Conservation (phyloP, 92 coral and sea anemone genomes). For the Epizoanthus ramosus region DNA sequence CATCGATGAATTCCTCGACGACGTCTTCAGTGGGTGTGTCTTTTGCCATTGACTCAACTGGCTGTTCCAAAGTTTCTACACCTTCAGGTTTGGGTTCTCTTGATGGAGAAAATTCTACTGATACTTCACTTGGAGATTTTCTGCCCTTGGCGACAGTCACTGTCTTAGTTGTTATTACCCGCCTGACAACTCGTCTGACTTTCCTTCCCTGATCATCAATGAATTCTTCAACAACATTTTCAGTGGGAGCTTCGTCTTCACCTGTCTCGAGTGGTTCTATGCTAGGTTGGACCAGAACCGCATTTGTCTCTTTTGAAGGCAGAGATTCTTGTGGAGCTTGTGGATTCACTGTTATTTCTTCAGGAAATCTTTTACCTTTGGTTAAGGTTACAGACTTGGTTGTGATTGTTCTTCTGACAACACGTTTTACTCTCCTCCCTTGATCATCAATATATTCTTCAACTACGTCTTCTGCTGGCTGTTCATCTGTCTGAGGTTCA, state of each 20-base stretch:
- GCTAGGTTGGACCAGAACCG: neutral
- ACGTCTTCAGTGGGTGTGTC: too few species aligned
- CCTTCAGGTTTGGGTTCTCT: too few species aligned
- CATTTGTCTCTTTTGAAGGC: conserved; percentile 22
- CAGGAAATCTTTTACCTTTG: conserved; percentile 30
- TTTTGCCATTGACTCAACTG: too few species aligned
- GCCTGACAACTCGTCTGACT: conserved; percentile 47
- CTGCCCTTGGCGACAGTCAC: conserved; percentile 31
- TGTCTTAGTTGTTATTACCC: conserved; percentile 40
- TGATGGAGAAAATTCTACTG: too few species aligned
- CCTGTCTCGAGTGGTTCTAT: conserved; percentile 11
- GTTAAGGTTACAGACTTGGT: conserved; percentile 41
- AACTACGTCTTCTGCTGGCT: conserved; percentile 56
- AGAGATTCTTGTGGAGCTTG: conserved; percentile 36
- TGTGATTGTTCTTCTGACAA: conserved; percentile 58
- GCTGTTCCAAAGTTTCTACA: too few species aligned
- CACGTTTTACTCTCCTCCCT: conserved; percentile 73
- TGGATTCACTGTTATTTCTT: conserved; percentile 29
- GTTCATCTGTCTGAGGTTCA: conserved; percentile 24
- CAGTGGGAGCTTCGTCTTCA: neutral
- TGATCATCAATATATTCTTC: conserved; percentile 74
- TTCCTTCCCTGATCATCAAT: conserved; percentile 30
- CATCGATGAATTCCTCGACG: too few species aligned
- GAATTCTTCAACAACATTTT: too few species aligned
- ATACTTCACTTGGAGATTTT: too few species aligned